A percentile compares a stretch with the other conserved stretches of the same genome.
Conservation (phyloP, 2,113 vertebrate genomes). For the Corythoichthys intestinalis region DNA sequence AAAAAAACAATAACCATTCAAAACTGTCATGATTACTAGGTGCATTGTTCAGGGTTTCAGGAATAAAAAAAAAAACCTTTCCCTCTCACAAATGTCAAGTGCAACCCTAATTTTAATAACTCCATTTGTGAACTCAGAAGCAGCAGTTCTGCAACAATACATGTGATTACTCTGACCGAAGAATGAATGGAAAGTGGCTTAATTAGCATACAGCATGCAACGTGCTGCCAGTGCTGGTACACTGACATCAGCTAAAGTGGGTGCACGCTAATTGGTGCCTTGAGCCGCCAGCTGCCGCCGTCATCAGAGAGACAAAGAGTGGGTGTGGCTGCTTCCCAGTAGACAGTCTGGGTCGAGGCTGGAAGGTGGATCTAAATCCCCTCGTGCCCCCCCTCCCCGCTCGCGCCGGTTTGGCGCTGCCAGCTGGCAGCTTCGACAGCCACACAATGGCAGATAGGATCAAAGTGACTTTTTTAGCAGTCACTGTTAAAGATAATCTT, state of each 20-base stretch:
- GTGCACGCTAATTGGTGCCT: slow-evolving; percentile 50
- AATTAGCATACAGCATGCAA: not conserved
- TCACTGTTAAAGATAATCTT: slow-evolving; percentile 63
- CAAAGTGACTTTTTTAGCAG: slow-evolving; percentile 67
- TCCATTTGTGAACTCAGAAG: not conserved
- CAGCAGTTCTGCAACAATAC: not conserved
- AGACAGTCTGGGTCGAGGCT: slow-evolving; percentile 36
- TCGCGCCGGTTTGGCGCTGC: slow-evolving; percentile 37
- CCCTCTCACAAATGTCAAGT: not conserved
- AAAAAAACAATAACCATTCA: no score
- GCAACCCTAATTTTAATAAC: no score
- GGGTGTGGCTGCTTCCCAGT: slow-evolving; percentile 55
- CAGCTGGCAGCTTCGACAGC: slow-evolving; percentile 62
- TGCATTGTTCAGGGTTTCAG: no score
- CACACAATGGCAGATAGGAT: slow-evolving; percentile 59
- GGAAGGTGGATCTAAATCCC: slow-evolving; percentile 48
- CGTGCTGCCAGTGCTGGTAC: not conserved
- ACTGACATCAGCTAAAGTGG: slow-evolving; percentile 20
- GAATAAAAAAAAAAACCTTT: not conserved
- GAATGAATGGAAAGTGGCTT: not conserved
- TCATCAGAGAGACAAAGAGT: slow-evolving; percentile 59
- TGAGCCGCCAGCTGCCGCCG: slow-evolving; percentile 64
- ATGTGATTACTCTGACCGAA: not conserved
- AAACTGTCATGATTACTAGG: no score
- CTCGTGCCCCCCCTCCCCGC: not conserved